Conservation (phyloP, 2,113 vertebrate genomes). For the Coturnix japonica region DNA sequence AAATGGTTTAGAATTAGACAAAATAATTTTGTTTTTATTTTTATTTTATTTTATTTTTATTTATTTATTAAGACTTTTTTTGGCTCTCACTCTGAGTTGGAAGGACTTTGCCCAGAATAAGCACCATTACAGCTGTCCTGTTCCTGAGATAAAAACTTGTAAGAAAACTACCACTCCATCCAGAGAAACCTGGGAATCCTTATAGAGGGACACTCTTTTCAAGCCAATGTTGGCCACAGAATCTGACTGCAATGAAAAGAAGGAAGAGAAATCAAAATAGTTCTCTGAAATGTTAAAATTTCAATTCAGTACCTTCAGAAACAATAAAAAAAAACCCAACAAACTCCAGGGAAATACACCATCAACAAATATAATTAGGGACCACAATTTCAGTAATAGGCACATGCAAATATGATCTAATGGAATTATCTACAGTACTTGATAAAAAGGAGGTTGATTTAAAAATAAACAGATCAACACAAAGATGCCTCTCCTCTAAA, state of each 20-base stretch:
- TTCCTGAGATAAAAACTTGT: not conserved
- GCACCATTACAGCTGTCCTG: not conserved
- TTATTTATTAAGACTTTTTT: not conserved
- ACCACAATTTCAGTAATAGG: not conserved
- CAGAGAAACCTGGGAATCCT: not conserved
- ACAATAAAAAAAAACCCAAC: not conserved
- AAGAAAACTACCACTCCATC: not conserved
- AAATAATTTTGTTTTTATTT: not conserved
- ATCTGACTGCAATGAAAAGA: accelerated
- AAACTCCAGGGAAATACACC: not conserved
- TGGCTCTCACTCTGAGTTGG: not conserved
- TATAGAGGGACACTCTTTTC: not conserved
- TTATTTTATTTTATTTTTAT: too few species aligned
- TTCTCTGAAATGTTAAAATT: not conserved
- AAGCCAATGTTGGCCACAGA: accelerated
- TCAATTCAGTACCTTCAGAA: not conserved
- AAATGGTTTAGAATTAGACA: not conserved
- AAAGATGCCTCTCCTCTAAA: not conserved
- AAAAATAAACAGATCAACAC: not conserved
- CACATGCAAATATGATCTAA: not conserved
- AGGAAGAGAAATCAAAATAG: accelerated
- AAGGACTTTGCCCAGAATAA: not conserved
- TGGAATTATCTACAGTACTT: not conserved
- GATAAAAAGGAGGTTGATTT: not conserved
- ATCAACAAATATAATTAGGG: not conserved